These are phyloP conservation scores for Mactra quadrangularis DNA, from an alignment of 1,140 invertebrate species.

Conservation along the genomic window DNA sequence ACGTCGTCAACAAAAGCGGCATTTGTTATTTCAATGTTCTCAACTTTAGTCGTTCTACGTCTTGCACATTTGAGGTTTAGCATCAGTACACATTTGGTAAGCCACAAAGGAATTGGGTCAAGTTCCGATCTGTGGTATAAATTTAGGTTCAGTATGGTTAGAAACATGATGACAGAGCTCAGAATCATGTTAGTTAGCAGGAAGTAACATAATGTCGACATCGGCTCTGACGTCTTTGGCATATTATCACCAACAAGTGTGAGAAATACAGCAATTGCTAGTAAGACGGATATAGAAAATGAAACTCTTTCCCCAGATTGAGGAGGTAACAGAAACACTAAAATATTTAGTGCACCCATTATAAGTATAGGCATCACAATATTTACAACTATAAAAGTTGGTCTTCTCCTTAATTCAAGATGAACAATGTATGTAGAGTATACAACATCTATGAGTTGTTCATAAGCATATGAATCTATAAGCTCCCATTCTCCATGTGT, in stretches of 20 bases:
- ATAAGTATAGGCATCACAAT: conserved; percentile 85
- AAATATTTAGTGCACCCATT: conserved; percentile 85
- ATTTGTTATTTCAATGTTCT: not conserved
- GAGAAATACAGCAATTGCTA: conserved; percentile 86
- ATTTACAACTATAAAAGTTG: conserved; percentile 84
- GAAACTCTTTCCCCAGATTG: conserved; percentile 86
- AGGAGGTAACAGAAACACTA: conserved; percentile 86
- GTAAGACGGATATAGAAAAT: conserved; percentile 85
- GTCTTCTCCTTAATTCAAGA: conserved; percentile 70
- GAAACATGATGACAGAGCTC: conserved; percentile 9
- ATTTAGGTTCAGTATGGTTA: conserved; percentile 8
- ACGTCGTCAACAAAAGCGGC: not conserved
- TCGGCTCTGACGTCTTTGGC: conserved; percentile 84
- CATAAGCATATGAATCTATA: not conserved
- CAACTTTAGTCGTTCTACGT: conserved; percentile 10
- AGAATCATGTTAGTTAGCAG: conserved; percentile 26
- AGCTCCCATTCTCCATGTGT: conserved; percentile 86
- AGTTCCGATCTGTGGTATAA: not conserved
- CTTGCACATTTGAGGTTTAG: not conserved
- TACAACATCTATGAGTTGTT: not conserved
- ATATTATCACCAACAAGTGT: conserved; percentile 85
- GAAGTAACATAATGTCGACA: conserved; percentile 46
- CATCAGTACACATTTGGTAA: not conserved
- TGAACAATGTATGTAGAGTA: conserved; percentile 14
- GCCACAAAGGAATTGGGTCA: not conserved